Conservation (phyloP, 2,113 vertebrate genomes). For the Erythrolamprus reginae region DNA sequence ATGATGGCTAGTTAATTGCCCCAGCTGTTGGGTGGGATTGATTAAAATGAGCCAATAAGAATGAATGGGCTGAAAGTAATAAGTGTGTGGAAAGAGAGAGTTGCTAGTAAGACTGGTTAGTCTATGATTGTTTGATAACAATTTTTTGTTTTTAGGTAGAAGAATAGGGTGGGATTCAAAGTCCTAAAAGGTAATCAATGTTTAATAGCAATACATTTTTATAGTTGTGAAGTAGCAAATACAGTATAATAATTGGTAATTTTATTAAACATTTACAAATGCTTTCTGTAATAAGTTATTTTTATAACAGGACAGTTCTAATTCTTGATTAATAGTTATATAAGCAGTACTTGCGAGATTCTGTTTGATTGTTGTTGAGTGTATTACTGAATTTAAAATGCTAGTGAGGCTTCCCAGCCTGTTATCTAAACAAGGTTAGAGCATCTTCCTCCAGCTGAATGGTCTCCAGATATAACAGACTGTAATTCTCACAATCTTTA, state of each 20-base stretch:
- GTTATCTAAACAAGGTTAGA: background rate
- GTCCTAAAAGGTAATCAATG: accelerated
- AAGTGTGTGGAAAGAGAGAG: accelerated
- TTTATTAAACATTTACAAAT: background rate
- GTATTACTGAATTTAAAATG: background rate
- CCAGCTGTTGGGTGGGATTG: constrained; percentile 32
- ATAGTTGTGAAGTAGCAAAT: background rate
- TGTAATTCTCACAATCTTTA: background rate
- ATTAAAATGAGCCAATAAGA: background rate
- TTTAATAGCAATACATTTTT: background rate
- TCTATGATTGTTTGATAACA: accelerated
- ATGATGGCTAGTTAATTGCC: accelerated
- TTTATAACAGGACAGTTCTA: background rate
- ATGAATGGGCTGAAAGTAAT: background rate
- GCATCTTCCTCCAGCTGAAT: background rate
- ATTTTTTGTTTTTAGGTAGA: accelerated
- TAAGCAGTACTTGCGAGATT: background rate
- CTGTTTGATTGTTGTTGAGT: background rate
- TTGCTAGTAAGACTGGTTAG: background rate
- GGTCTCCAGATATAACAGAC: background rate
- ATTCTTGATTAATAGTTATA: background rate
- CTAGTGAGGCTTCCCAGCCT: background rate
- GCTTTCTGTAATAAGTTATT: background rate
- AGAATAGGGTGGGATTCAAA: accelerated
- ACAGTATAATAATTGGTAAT: background rate